Evolutionary conservation across 2,797 vertebrate species (phyloP), one percentile per base, ranked within the genome.

Genomic region (Bovichtus variegatus): DNA sequence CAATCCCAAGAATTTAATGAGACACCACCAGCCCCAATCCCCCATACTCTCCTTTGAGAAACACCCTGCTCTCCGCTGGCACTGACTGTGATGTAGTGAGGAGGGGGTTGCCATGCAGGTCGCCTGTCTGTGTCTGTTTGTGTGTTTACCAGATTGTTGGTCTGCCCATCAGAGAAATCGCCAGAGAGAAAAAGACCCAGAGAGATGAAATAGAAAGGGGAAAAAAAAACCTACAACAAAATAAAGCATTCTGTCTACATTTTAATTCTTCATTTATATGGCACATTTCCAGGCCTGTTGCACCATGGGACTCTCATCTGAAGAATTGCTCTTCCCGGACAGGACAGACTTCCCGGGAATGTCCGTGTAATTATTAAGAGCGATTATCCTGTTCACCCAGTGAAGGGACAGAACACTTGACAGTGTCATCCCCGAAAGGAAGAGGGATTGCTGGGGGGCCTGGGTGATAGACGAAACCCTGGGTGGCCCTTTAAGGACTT

Each of bases 1-100:
- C 97, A 98, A 98, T 98, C 97, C 97, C 97, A 97, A 97, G 97
- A 97, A 97, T 99, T 99, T 99, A 99, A 99, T 99, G 97, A 99
- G 97, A 97, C 97, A 97, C 96, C 96, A 96, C 96, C 96, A 97
- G 86, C 87, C 87, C 85, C 85, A 87, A 85, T 93, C 90, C 89
- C 89, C 91, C 83, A 80, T 89, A 83, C 92, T 87, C 86, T 86
- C 86, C 90, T 87, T 90, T 91, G 83, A 92, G 91, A 94, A 90
- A 90, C 91, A 93, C 89, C 88, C 85, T 88, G 78, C 78, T 93
- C 91, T 91, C 87, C 73, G 50, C 77, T 94, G 93, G 94, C 90
- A 89, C 80, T 62, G 68, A 86, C 89, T 90, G 81, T 83, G 80
- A 91, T 90, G 87, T 87, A 75, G 86, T 78, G 61, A 81, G 89